These are phyloP conservation scores for Syngnathus acus DNA, from an alignment of 2,797 vertebrate genomes.

Conservation along the genomic window DNA sequence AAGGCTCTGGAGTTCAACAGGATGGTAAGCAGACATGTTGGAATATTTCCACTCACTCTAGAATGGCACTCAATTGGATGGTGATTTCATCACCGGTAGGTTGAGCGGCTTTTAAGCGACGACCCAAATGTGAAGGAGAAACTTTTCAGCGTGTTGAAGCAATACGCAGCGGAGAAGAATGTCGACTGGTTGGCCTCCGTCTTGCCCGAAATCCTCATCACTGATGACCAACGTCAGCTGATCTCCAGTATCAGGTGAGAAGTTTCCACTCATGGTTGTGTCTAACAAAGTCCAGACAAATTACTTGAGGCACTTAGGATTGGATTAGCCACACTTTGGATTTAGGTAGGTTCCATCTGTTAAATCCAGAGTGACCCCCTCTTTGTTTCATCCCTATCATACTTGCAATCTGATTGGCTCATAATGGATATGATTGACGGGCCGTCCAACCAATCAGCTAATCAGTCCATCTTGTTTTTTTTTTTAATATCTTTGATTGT, in stretches of 20 bases:
- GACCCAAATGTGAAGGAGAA: constrained; percentile 82
- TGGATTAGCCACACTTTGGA: constrained; percentile 32
- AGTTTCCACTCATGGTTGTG: neutral
- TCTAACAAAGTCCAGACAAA: no score
- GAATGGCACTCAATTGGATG: neutral
- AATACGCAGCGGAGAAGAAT: constrained; percentile 83
- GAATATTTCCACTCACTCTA: neutral
- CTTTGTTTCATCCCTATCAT: no score
- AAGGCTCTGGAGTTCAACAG: constrained; percentile 88
- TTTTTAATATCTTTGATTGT: neutral
- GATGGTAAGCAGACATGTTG: constrained; percentile 63
- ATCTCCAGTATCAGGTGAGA: constrained; percentile 88
- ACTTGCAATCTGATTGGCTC: neutral
- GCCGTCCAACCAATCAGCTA: neutral
- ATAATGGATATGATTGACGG: neutral
- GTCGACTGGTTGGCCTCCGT: constrained; percentile 84
- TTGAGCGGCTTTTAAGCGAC: constrained; percentile 82
- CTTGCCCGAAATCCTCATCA: constrained; percentile 78
- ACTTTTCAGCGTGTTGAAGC: constrained; percentile 83
- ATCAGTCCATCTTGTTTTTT: neutral
- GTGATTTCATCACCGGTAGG: constrained; percentile 57
- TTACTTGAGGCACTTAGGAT: constrained; percentile 22
- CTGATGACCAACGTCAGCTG: constrained; percentile 78
- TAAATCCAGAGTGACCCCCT: constrained; percentile 32
- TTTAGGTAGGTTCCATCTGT: constrained; percentile 55